A percentile compares a stretch with the other conserved stretches of the same genome.
These are phyloP conservation scores for Rhegmatorhina hoffmannsi DNA, from an alignment of 2,113 vertebrate genomes.

Conservation along the genomic window DNA sequence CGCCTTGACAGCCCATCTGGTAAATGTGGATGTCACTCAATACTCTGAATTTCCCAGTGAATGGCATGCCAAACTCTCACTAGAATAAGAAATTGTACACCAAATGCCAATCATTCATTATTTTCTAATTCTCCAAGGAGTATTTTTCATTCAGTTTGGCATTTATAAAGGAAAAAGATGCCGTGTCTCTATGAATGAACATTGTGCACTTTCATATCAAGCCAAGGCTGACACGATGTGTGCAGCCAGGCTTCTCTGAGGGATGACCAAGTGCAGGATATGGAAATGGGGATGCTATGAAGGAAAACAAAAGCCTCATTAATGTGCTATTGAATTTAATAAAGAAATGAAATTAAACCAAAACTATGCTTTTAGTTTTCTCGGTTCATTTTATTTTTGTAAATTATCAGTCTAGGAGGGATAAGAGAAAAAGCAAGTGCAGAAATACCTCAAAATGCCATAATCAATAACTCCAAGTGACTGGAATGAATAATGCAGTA, in stretches of 20 bases:
- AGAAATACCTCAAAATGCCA: constrained; percentile 18
- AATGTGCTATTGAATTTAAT: not conserved
- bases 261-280: not conserved
- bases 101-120: constrained; percentile 69
- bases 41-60: constrained; percentile 55
- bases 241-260: not conserved
- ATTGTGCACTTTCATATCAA: not conserved
- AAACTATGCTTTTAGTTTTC: not conserved
- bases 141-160: constrained; percentile 52
- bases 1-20: constrained; percentile 64
- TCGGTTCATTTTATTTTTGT: constrained; percentile 28
- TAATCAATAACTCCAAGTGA: constrained; percentile 40
- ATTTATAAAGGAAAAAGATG: constrained; percentile 1
- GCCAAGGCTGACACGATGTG: not conserved
- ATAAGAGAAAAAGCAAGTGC: not conserved
- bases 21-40: constrained; percentile 69
- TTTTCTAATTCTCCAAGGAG: constrained; percentile 59
- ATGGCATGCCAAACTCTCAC: constrained; percentile 70
- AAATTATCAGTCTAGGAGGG: not conserved
- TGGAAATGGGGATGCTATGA: not conserved
- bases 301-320: constrained; percentile 33
- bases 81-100: constrained; percentile 64
- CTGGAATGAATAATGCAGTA: constrained; percentile 31
- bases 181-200: constrained; percentile 19
- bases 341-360: not conserved